Base-by-base conservation (phyloP, 2,888 invertebrate genomes). In the Hofmannophila pseudospretella region DNA sequence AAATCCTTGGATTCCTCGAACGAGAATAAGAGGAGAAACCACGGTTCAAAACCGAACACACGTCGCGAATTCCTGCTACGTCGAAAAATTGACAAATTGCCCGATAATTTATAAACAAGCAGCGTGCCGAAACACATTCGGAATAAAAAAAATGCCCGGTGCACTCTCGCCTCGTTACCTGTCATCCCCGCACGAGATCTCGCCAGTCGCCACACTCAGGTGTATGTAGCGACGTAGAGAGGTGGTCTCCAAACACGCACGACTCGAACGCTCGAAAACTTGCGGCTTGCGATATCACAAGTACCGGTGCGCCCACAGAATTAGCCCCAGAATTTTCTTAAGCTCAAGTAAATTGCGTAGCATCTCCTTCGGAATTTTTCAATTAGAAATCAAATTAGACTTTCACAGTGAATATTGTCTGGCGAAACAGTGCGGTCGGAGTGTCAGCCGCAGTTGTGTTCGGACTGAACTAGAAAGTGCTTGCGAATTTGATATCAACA, bases 401-500 rank as follows among this genome's bases (percentile, higher is more conserved):
- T 76, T 70, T 67, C 66, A 49, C 65, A 48, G 67, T 69, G 64
- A 52, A 53, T 63, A 54, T 54, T 53, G 32, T 45, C 54, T 65
- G 57, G 62, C 60, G 67, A 64, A 74, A 75, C 43, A 49, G 67
- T 74, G 74, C 68, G 71, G 70, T 71, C 49, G 57, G 58, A 58
- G 69, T 66, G 55, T 44, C 34, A 55, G 61, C 55, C 59, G 58
- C 52, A 54, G 56, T 54, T 56, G 54, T 58, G 59, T 49, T 52
- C 49, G 56, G 58, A 62, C 59, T 62, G 54, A 51, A 64, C 49
- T 68, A 66, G 63, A 73, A 70, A 78, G 80, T 79, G 82, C 54
- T 58, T 47, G 51, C 54, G 47, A 56, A 48, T 38, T 64, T 61
- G 47, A 39, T 44, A 12, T 55, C 55, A 71, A 67, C 60, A 86